These are phyloP conservation scores for Haliaeetus leucogaster DNA, from an alignment of 2,113 vertebrate species.

Conservation along the genomic window DNA sequence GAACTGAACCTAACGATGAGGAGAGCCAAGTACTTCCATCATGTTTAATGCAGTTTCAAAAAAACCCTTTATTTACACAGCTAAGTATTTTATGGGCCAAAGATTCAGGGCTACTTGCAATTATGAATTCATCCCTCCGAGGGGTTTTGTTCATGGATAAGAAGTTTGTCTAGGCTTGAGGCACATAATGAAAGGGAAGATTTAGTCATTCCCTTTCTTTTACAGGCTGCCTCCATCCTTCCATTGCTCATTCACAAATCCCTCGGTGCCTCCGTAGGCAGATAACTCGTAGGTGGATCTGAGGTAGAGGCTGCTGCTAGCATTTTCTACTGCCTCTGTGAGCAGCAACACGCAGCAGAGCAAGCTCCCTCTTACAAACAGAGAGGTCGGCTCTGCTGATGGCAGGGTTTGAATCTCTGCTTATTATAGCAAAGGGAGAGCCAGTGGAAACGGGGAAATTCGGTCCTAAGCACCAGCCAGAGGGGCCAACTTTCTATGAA, in stretches of 20 bases:
- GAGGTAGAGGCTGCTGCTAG: background rate
- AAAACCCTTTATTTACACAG: background rate
- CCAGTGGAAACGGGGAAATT: background rate
- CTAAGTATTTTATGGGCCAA: background rate
- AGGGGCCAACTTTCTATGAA: background rate
- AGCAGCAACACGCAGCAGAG: background rate
- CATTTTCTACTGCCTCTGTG: background rate
- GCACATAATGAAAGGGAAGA: background rate
- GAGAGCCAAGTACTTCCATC: background rate
- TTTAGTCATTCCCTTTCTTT: background rate
- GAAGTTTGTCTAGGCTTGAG: background rate
- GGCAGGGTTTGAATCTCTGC: background rate
- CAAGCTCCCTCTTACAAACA: background rate
- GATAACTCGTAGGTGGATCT: background rate
- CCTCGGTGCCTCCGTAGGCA: background rate
- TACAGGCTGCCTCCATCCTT: background rate
- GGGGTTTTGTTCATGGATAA: background rate
- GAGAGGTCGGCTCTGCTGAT: background rate
- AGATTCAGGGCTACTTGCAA: background rate
- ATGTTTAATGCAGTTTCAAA: background rate
- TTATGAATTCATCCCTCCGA: background rate
- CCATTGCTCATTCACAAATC: conserved; percentile 32
- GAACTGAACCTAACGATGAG: background rate
- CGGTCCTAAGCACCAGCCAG: background rate
- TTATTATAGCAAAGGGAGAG: background rate